A percentile compares a stretch with the other conserved stretches of the same genome.
Conservation (phyloP, 2,888 invertebrate species). For the Cryptophagus acutangulus region DNA sequence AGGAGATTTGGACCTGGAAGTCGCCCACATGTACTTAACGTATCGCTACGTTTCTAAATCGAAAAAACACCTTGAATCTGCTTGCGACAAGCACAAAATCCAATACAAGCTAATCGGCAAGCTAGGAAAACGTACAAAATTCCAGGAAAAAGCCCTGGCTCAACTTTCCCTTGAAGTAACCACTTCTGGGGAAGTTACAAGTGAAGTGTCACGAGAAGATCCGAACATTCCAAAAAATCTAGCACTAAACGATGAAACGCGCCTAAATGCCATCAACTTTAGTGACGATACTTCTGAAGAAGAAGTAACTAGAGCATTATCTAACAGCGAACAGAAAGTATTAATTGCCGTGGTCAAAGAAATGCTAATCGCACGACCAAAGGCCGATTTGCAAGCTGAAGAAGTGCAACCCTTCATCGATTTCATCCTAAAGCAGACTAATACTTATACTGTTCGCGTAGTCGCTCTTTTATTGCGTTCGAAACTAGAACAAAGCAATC, state of each 20-base stretch:
- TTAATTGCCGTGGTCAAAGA: slow-evolving; percentile 72
- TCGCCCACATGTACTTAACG: slow-evolving; percentile 62
- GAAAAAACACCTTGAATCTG: slow-evolving; percentile 61
- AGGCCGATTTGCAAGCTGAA: slow-evolving; percentile 74
- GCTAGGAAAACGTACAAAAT: slow-evolving; percentile 85
- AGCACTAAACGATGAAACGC: slow-evolving; percentile 78
- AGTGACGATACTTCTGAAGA: slow-evolving; percentile 52
- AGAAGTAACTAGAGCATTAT: slow-evolving; percentile 45
- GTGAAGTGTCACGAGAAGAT: slow-evolving; percentile 50
- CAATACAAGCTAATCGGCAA: slow-evolving; percentile 68
- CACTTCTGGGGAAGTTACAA: slow-evolving; percentile 45
- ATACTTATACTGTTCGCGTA: slow-evolving; percentile 72
- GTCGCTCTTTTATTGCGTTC: slow-evolving; percentile 68
- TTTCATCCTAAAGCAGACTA: slow-evolving; percentile 60
- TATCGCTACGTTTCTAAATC: slow-evolving; percentile 70
- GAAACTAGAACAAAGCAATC: slow-evolving; percentile 68
- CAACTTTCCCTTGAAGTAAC: slow-evolving; percentile 73
- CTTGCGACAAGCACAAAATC: slow-evolving; percentile 61
- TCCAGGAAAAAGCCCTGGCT: slow-evolving; percentile 75
- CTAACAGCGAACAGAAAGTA: slow-evolving; percentile 72
- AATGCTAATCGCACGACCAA: slow-evolving; percentile 68
- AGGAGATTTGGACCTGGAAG: slow-evolving; percentile 54
- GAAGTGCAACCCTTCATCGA: slow-evolving; percentile 75
- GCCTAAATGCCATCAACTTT: slow-evolving; percentile 74
- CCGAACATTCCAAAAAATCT: slow-evolving; percentile 63